A percentile compares a stretch with the other conserved stretches of the same genome.
Conservation (phyloP, 2,113 vertebrate genomes). For the Rhabdornis inornatus region DNA sequence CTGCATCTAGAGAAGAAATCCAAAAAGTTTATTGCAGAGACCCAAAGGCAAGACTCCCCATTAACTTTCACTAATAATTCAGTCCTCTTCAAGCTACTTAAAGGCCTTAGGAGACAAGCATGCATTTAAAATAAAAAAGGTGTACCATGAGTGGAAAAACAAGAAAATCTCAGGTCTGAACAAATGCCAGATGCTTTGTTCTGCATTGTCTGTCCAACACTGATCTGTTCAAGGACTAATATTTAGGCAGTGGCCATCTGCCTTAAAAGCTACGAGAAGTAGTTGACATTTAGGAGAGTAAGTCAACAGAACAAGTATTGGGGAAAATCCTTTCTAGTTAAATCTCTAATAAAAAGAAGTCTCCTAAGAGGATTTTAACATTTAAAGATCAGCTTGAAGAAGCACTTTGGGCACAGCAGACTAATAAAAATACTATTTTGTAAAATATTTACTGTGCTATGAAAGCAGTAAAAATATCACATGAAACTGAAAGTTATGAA, state of each 20-base stretch:
- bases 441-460: not conserved
- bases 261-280: not conserved
- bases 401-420: not conserved
- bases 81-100: not conserved
- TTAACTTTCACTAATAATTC: not conserved
- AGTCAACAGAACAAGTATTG: constrained; percentile 3
- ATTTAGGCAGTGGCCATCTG: not conserved
- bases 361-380: constrained; percentile 12
- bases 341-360: constrained; percentile 15
- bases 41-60: not conserved
- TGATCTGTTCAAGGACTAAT: not conserved
- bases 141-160: not conserved
- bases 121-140: not conserved
- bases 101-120: not conserved
- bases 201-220: not conserved
- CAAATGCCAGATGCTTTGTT: not conserved
- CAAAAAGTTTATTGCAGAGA: not conserved
- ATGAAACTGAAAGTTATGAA: not conserved
- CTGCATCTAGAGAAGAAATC: not conserved
- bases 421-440: constrained; percentile 13
- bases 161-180: not conserved
- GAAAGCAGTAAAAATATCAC: not conserved
- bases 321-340: not conserved
- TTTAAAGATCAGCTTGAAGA: constrained; percentile 47
- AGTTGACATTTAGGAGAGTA: constrained; percentile 9